Percentiles rank a stretch among this genome's conserved stretches.
Evolutionary conservation across 2,888 invertebrate species (phyloP).

Genomic region (Mythimna loreyi): DNA sequence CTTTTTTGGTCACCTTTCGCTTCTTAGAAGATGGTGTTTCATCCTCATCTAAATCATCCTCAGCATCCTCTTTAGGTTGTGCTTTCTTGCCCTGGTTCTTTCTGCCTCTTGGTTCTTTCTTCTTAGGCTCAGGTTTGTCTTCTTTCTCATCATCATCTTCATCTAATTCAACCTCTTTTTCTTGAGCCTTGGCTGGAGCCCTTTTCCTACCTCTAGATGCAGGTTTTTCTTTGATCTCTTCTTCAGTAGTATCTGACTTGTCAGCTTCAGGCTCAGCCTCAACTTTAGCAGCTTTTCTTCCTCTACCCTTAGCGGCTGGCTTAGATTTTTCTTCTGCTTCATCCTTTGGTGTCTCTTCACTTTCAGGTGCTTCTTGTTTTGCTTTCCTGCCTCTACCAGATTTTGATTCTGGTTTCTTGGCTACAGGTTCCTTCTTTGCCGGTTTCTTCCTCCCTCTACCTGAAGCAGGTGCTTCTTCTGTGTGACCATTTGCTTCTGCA

Average conservation of each 20-base stretch:
- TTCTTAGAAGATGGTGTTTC: constrained; percentile 75
- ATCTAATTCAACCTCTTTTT: constrained; percentile 72
- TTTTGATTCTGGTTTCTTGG: constrained; percentile 72
- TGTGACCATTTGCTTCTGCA: constrained; percentile 76
- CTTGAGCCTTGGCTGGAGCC: constrained; percentile 69
- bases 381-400: constrained; percentile 75
- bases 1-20: constrained; percentile 78
- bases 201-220: constrained; percentile 69
- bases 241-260: constrained; percentile 73
- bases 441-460: constrained; percentile 81
- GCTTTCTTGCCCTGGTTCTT: constrained; percentile 80
- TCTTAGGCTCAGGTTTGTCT: constrained; percentile 77
- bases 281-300: constrained; percentile 77
- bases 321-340: constrained; percentile 79
- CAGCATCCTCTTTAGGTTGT: constrained; percentile 76
- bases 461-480: constrained; percentile 68
- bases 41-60: constrained; percentile 70
- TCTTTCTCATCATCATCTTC: constrained; percentile 70
- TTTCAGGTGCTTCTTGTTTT: constrained; percentile 73
- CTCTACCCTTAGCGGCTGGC: constrained; percentile 74
- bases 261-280: constrained; percentile 64
- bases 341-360: constrained; percentile 63
- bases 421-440: constrained; percentile 77
- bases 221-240: constrained; percentile 75
- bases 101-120: constrained; percentile 79